These are phyloP conservation scores for Porites divaricata DNA, from an alignment of 92 coral and sea anemone genomes.

Conservation along the genomic window DNA sequence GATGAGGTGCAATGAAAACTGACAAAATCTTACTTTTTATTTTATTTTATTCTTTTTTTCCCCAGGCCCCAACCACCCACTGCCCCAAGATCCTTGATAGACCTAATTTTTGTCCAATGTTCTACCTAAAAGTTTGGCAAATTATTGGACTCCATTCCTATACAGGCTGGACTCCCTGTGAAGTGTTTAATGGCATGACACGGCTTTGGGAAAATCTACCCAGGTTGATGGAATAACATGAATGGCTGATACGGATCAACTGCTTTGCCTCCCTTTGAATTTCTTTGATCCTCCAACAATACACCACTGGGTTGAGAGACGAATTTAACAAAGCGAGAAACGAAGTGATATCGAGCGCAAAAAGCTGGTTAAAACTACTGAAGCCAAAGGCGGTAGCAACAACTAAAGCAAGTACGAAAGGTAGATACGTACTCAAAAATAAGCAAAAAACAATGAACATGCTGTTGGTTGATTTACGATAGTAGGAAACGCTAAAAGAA, in stretches of 20 bases:
- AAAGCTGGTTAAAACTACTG: neutral
- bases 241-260: neutral
- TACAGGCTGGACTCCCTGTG: too few relatives aligned
- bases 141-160: too few relatives aligned
- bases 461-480: slow-evolving; percentile 14
- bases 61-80: too few relatives aligned
- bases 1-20: too few relatives aligned
- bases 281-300: neutral
- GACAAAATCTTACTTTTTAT: too few relatives aligned
- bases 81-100: too few relatives aligned
- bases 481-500: neutral
- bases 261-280: neutral
- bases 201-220: neutral
- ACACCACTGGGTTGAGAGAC: neutral
- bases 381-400: neutral
- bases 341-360: neutral
- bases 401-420: neutral
- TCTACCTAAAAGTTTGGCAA: too few relatives aligned
- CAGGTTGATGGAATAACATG: neutral
- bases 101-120: too few relatives aligned
- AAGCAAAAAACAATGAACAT: slow-evolving; percentile 5
- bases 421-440: neutral
- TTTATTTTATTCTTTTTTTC: too few relatives aligned
- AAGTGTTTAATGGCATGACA: neutral
- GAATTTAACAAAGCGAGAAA: slow-evolving; percentile 1